These are phyloP conservation scores for Sweltsa coloradensis DNA, from an alignment of 1,140 invertebrate species.

Conservation along the genomic window DNA sequence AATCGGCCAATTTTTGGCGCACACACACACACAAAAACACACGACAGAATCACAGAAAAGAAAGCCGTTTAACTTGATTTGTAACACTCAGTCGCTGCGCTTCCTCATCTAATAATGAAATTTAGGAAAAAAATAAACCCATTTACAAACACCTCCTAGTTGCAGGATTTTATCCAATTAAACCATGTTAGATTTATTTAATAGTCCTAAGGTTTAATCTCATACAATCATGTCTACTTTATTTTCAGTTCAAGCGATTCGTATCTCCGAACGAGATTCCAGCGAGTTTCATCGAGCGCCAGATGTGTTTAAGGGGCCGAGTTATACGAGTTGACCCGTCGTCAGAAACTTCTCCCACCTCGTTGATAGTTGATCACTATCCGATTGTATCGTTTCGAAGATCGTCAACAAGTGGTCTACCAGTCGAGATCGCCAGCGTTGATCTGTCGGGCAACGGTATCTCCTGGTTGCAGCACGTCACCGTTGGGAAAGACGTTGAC, in stretches of 20 bases:
- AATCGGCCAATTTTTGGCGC: too few species aligned
- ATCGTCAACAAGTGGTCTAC: not conserved
- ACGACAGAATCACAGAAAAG: too few species aligned
- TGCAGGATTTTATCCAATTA: too few species aligned
- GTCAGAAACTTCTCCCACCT: not conserved
- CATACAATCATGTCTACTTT: too few species aligned
- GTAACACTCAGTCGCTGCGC: too few species aligned
- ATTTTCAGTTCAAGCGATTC: conserved; percentile 14
- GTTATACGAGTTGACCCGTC: conserved; percentile 8
- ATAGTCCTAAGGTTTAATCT: too few species aligned
- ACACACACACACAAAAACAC: too few species aligned
- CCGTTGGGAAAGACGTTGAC: conserved; percentile 9
- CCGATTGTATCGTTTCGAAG: conserved; percentile 8
- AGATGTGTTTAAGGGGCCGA: conserved; percentile 13
- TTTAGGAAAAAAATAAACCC: too few species aligned
- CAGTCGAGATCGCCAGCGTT: conserved; percentile 13
- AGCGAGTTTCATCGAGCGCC: conserved; percentile 7
- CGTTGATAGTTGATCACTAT: conserved; percentile 15
- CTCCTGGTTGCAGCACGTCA: conserved; percentile 14
- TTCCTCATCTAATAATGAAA: too few species aligned
- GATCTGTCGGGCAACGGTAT: conserved; percentile 12
- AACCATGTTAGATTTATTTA: too few species aligned
- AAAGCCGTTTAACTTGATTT: too few species aligned
- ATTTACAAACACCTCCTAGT: too few species aligned
- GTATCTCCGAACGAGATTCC: conserved; percentile 12